Percentiles rank a stretch among this genome's conserved stretches.
phyloP scores from a whole-genome alignment of 2,888 invertebrate genomes.

The Eurytoma adleriae region DNA sequence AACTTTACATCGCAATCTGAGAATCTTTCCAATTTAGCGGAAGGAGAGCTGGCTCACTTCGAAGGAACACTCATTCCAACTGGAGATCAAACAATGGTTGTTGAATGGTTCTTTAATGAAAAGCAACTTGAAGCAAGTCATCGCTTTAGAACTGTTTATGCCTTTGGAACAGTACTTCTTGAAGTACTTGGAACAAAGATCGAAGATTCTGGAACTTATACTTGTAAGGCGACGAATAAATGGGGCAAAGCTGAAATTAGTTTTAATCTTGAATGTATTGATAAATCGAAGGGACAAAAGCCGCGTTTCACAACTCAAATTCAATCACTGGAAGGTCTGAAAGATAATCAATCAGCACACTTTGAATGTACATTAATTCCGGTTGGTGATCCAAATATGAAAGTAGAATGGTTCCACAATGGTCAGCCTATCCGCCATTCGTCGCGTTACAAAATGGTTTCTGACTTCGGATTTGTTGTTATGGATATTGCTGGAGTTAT shows the following conservation, averaged over 20 bases:
- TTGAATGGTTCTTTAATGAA: slow-evolving; percentile 98
- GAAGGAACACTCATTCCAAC: slow-evolving; percentile 97
- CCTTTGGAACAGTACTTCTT: slow-evolving; percentile 97
- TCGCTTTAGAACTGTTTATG: slow-evolving; percentile 94
- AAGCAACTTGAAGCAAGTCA: slow-evolving; percentile 92
- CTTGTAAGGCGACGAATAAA: slow-evolving; percentile 91
- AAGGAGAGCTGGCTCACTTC: slow-evolving; percentile 98
- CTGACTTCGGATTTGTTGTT: slow-evolving; percentile 96
- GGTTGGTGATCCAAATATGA: slow-evolving; percentile 94
- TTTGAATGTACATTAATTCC: slow-evolving; percentile 97
- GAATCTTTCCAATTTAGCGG: slow-evolving; percentile 88
- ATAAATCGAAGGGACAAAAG: slow-evolving; percentile 90
- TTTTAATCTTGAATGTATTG: slow-evolving; percentile 88
- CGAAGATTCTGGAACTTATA: slow-evolving; percentile 93
- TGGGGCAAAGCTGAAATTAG: slow-evolving; percentile 93
- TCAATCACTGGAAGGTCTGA: slow-evolving; percentile 87
- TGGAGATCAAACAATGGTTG: slow-evolving; percentile 94
- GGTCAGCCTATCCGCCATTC: slow-evolving; percentile 92
- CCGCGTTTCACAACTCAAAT: slow-evolving; percentile 93
- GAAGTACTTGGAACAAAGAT: slow-evolving; percentile 96
- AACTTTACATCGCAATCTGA: slow-evolving; percentile 92
- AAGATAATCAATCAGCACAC: slow-evolving; percentile 95
- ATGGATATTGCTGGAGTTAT: slow-evolving; percentile 96
- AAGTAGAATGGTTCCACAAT: slow-evolving; percentile 98
- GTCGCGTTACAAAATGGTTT: slow-evolving; percentile 93